Evolutionary conservation across 1,140 invertebrate genomes (phyloP), one percentile per base, ranked within the genome.

Genomic region (Pentalonia nigronervosa): DNA sequence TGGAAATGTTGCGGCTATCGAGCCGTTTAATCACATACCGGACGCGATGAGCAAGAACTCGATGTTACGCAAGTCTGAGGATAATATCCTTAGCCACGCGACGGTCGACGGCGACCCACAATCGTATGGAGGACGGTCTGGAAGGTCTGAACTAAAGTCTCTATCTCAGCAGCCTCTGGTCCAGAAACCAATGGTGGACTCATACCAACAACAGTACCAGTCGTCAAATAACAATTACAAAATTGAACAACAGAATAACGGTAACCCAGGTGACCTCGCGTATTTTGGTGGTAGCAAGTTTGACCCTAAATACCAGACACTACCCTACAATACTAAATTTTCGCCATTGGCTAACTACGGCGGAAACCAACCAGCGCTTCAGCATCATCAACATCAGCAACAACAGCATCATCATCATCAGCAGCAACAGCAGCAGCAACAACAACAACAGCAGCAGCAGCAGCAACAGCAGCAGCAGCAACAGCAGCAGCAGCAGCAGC

Each of bases 241-340:
- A 56, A 93, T 93, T 11, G 92, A 94, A 83, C 86, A 91, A 25
- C 53, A 87, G 67, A 92, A 88, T n/a, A 90, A 94, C 23, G 94
- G 94, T n/a, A 60, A 88, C 23, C 25, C 56, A 30, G 94, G 93
- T 47, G 95, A 95, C 34, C 94, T 94, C 34, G 95, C 88, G 95
- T 96, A 93, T 96, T 96, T 94, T 95, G 95, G 7, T 95, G 89
- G 97, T n/a, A 97, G 97, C 94, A 99, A 98, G 95, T 97, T 97
- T 89, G 98, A 99, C 95, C 98, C 98, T 0, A 99, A 99, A 95
- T 99, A 99, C 96, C 98, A 99, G 95, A 98, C 98, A 36, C 96
- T 99, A 95, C 98, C 98, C 87, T 98, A 98, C 95, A 98, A 98
- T 81, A 95, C 94, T 8, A 95, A 95, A 84, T 95, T 95, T 67